phyloP scores from a whole-genome alignment of 2,797 vertebrate genomes.

The Pampus argenteus region DNA sequence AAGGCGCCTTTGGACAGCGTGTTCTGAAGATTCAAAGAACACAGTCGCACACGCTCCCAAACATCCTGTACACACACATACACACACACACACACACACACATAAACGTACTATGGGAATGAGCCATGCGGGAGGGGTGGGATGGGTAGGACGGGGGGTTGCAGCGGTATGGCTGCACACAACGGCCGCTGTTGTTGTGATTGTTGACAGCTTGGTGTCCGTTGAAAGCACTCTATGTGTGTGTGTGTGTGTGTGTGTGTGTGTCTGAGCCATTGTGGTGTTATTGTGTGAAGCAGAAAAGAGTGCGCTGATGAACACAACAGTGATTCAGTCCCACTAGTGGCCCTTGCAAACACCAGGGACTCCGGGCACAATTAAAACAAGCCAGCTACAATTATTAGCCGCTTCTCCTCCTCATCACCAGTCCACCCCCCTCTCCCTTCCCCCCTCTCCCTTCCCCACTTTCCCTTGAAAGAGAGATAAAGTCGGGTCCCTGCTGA shows the following conservation, averaged over 20 bases:
- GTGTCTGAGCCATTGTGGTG: neutral
- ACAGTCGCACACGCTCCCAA: constrained; percentile 15
- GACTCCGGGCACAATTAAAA: constrained; percentile 74
- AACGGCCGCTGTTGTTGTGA: constrained; percentile 56
- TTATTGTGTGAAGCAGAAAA: constrained; percentile 46
- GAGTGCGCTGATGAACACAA: constrained; percentile 58
- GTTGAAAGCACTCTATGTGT: constrained; percentile 9
- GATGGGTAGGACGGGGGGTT: no score
- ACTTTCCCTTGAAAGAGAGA: constrained; percentile 48
- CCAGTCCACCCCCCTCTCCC: neutral
- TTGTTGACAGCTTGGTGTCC: constrained; percentile 63
- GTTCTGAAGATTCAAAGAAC: constrained; percentile 45
- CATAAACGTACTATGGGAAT: constrained; percentile 25
- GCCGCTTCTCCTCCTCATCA: constrained; percentile 33
- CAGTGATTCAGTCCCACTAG: constrained; percentile 33
- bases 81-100: constrained; percentile 10
- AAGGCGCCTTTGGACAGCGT: constrained; percentile 16
- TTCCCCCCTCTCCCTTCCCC: neutral
- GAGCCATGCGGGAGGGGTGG: constrained; percentile 18
- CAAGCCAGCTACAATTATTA: constrained; percentile 72
- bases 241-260: constrained; percentile 9
- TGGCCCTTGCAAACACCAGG: constrained; percentile 59
- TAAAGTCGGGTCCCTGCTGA: constrained; percentile 62
- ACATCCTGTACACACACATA: constrained; percentile 41
- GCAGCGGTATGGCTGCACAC: constrained; percentile 22